Conservation (phyloP, 1,140 invertebrate genomes). For the Sarcophaga peregrina region DNA sequence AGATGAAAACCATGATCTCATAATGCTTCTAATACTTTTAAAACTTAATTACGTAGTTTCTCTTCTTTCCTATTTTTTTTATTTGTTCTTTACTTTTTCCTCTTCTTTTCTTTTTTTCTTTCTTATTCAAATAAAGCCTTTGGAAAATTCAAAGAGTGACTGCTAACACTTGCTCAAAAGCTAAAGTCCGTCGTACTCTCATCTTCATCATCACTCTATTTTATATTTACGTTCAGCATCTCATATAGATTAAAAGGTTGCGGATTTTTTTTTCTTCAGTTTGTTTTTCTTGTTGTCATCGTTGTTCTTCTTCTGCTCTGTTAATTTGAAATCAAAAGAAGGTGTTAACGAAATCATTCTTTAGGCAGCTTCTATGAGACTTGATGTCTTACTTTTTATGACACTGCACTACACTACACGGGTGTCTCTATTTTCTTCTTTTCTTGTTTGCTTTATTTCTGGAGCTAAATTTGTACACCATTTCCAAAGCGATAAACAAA, state of each 20-base stretch:
- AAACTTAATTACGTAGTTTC: not conserved
- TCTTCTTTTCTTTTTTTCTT: not conserved
- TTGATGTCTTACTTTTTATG: constrained; percentile 32
- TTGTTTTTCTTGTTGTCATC: not conserved
- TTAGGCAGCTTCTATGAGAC: not conserved
- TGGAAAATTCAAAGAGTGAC: too few relatives aligned
- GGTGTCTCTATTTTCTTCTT: not conserved
- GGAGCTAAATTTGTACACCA: not conserved
- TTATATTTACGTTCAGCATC: too few relatives aligned
- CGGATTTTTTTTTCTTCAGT: not conserved
- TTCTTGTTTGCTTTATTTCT: not conserved
- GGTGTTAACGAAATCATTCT: constrained; percentile 38
- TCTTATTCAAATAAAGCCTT: too few relatives aligned
- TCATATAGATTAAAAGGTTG: too few relatives aligned
- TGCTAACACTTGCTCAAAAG: too few relatives aligned
- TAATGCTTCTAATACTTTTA: too few relatives aligned
- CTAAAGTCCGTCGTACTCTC: too few relatives aligned
- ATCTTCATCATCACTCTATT: too few relatives aligned
- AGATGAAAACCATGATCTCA: not conserved
- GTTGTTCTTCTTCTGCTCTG: too few relatives aligned
- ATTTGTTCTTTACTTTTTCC: not conserved
- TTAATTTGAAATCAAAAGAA: constrained; percentile 32
- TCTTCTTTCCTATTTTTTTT: not conserved
- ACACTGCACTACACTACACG: not conserved
- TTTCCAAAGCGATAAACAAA: not conserved